phyloP scores from a whole-genome alignment of 2,113 vertebrate genomes.

The Catharus minimus region DNA sequence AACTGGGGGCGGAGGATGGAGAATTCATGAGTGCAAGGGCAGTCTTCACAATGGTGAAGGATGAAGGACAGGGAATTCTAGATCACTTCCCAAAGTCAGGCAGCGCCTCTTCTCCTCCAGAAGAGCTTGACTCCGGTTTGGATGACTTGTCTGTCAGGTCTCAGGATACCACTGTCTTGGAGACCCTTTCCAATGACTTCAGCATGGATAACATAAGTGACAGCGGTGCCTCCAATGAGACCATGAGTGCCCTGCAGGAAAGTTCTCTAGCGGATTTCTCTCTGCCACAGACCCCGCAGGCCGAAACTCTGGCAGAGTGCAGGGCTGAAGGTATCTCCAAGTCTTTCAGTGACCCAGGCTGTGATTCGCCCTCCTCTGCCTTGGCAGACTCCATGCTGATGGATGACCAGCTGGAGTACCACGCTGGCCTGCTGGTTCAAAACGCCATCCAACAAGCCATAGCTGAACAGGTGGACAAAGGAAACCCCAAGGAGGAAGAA shows the following conservation, averaged over 20 bases:
- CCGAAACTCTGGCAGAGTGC: slow-evolving; percentile 80
- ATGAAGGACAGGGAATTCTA: slow-evolving; percentile 83
- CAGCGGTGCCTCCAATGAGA: slow-evolving; percentile 89
- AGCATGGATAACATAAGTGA: slow-evolving; percentile 95
- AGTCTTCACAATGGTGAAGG: slow-evolving; percentile 86
- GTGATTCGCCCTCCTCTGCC: slow-evolving; percentile 63
- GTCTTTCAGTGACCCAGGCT: slow-evolving; percentile 75
- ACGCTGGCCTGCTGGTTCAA: slow-evolving; percentile 89
- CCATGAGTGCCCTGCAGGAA: slow-evolving; percentile 82
- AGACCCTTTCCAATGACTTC: slow-evolving; percentile 88
- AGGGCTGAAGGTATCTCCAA: slow-evolving; percentile 73
- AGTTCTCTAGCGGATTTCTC: slow-evolving; percentile 80
- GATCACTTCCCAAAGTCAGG: slow-evolving; percentile 76
- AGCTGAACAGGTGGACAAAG: slow-evolving; percentile 78
- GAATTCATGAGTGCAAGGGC: slow-evolving; percentile 90
- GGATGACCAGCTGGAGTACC: slow-evolving; percentile 88
- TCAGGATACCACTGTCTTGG: slow-evolving; percentile 89
- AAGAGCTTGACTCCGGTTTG: slow-evolving; percentile 93
- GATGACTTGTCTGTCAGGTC: slow-evolving; percentile 92
- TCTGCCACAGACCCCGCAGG: slow-evolving; percentile 84
- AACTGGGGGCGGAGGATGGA: slow-evolving; percentile 83
- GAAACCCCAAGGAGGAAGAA: not conserved
- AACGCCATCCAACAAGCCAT: slow-evolving; percentile 92
- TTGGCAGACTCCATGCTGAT: slow-evolving; percentile 66
- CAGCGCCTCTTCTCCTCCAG: slow-evolving; percentile 76